Conservation (phyloP, 2,797 vertebrate species). For the Orestias chungarensis region DNA sequence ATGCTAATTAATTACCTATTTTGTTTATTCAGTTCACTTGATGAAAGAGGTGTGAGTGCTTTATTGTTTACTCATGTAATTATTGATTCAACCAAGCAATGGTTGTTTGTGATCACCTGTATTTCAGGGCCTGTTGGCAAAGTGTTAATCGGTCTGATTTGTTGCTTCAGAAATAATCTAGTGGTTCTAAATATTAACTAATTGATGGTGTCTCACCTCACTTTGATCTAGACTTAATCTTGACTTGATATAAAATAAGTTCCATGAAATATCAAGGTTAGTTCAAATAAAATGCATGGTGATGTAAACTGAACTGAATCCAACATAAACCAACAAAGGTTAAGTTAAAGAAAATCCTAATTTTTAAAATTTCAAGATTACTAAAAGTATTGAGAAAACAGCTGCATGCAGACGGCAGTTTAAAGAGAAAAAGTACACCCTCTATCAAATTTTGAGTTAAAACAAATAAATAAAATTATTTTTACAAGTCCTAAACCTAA, state of each 20-base stretch:
- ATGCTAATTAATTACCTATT: background rate
- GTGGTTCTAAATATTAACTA: background rate
- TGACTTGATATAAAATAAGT: no score
- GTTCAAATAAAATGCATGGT: background rate
- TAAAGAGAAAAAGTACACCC: no score
- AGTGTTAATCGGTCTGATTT: background rate
- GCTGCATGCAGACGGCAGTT: no score
- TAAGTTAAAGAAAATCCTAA: no score
- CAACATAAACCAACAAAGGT: no score
- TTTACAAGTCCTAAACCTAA: no score
- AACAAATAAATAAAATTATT: no score
- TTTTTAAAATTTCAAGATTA: no score
- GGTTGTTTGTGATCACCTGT: background rate
- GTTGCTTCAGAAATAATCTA: background rate
- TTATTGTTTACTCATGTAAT: background rate
- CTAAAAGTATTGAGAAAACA: no score
- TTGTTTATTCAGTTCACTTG: background rate
- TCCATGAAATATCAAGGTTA: no score
- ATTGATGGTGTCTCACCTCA: background rate
- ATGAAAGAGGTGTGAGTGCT: background rate
- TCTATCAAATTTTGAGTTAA: background rate
- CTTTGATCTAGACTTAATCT: background rate
- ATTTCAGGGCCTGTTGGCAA: background rate
- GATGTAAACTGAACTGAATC: no score
- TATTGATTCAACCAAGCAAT: background rate